phyloP scores from a whole-genome alignment of 2,888 invertebrate species.

The Zootermopsis nevadensis region DNA sequence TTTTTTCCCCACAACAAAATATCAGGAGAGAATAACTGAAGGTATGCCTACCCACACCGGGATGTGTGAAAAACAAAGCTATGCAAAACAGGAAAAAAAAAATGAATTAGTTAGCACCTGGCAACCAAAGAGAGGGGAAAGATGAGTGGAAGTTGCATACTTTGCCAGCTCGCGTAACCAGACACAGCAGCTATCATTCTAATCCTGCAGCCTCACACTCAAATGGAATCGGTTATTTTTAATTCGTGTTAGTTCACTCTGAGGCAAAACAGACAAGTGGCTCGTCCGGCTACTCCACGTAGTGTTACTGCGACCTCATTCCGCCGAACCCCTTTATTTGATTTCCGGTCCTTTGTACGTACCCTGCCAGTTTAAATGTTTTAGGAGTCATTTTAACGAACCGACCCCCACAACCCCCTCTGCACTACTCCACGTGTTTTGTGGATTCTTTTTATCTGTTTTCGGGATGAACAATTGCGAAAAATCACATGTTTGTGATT shows the following conservation, averaged over 20 bases:
- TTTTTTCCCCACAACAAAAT: constrained; percentile 40
- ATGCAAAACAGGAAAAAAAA: constrained; percentile 5
- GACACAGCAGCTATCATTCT: constrained; percentile 17
- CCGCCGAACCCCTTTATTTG: constrained; percentile 42
- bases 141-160: neutral
- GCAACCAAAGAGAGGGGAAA: constrained; percentile 9
- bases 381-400: constrained; percentile 48
- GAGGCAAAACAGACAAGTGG: constrained; percentile 43
- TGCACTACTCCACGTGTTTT: constrained; percentile 7
- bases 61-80: constrained; percentile 31
- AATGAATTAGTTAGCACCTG: constrained; percentile 48
- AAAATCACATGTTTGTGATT: constrained; percentile 30
- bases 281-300: neutral
- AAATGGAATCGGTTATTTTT: constrained; percentile 52
- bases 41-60: neutral
- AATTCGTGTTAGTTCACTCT: constrained; percentile 42
- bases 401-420: constrained; percentile 18
- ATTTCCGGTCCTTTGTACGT: constrained; percentile 45
- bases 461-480: constrained; percentile 36
- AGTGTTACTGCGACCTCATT: constrained; percentile 18
- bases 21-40: constrained; percentile 13
- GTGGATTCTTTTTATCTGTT: constrained; percentile 32
- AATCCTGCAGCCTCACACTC: constrained; percentile 44
- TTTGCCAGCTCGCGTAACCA: constrained; percentile 19
- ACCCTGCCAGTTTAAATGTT: constrained; percentile 45